A percentile compares a stretch with the other conserved stretches of the same genome.
phyloP scores from a whole-genome alignment of 2,797 vertebrate genomes.

The Cossypha heuglini region DNA sequence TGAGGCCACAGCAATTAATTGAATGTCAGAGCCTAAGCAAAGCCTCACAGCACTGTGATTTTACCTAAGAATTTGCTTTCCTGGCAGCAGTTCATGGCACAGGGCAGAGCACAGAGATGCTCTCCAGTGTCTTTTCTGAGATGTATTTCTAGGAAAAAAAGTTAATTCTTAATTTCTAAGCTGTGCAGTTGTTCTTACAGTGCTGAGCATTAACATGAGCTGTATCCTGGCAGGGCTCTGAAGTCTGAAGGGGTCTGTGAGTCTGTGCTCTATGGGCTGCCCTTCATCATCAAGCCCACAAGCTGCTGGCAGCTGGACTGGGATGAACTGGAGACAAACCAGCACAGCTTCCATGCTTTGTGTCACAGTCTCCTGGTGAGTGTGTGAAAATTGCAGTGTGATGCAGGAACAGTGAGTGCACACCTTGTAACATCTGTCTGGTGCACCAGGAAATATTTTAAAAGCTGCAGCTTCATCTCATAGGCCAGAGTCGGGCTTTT shows the following conservation, averaged over 20 bases:
- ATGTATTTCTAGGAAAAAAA: not conserved
- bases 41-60: not conserved
- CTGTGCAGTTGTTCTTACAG: not conserved
- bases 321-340: conserved; percentile 92
- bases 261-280: conserved; percentile 87
- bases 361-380: conserved; percentile 87
- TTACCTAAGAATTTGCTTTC: fast-evolving
- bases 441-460: not conserved
- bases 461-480: not conserved
- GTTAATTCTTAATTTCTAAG: not conserved
- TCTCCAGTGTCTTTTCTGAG: not conserved
- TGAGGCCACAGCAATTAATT: not conserved
- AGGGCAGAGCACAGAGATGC: not conserved
- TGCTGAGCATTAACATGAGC: not conserved
- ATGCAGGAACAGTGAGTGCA: not conserved
- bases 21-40: not conserved
- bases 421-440: not conserved
- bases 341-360: conserved; percentile 88
- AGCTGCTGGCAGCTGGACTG: conserved; percentile 93
- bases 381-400: not conserved
- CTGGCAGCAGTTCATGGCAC: not conserved
- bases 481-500: not conserved
- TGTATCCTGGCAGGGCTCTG: conserved; percentile 77
- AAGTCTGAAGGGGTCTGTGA: conserved; percentile 86
- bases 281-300: conserved; percentile 87